Evolutionary conservation across 2,797 vertebrate genomes (phyloP), one percentile per base, ranked within the genome.

Genomic region (Mus minutoides): DNA sequence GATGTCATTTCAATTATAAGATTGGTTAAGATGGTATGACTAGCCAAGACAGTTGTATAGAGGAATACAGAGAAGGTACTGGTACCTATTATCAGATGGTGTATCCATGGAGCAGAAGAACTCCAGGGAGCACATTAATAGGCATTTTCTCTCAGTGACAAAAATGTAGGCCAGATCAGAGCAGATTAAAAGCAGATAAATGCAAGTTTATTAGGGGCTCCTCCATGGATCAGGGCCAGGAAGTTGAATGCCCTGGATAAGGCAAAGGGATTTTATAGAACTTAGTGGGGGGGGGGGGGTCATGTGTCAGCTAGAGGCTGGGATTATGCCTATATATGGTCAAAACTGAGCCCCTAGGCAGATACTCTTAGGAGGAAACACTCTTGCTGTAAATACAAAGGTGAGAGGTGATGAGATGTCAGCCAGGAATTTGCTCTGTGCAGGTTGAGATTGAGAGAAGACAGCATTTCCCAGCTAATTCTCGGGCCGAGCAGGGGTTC

Each of bases 1-100:
- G 54, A 76, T 90, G 71, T 14, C 90, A 94, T 71, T 88, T 97
- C 87, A 43, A 14, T 91, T 90, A 60, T 77, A 60, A 62, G 54
- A 19, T 21, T 86, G 9, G 6, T 89, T 90, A 21, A 29, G 37
- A 64, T 49, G 52, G 31, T 88, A 3, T 78, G 46, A 49, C 6
- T 96, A 40, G 37, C n/a, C 21, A 56, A 75, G 26, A 40, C 83
- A 62, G 94, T 92, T 6, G 14, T 22, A 4, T 8, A 82, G 54
- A 19, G 54, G 5, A 91, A 86, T 89, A 13, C 13, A 60, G 43
- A 89, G 75, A 75, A 77, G 21, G n/a, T n/a, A 34, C 17, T 21
- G 3, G 43, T 5, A 6, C 7, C 40, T 14, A 34, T 46, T 56
- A 29, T 31, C 52, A 60, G 49, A 16, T 29, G 10, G 6, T 64